Percentiles rank a stretch among this genome's conserved stretches.
Evolutionary conservation across 2,888 invertebrate genomes (phyloP).

Genomic region (Tenthredo livida): DNA sequence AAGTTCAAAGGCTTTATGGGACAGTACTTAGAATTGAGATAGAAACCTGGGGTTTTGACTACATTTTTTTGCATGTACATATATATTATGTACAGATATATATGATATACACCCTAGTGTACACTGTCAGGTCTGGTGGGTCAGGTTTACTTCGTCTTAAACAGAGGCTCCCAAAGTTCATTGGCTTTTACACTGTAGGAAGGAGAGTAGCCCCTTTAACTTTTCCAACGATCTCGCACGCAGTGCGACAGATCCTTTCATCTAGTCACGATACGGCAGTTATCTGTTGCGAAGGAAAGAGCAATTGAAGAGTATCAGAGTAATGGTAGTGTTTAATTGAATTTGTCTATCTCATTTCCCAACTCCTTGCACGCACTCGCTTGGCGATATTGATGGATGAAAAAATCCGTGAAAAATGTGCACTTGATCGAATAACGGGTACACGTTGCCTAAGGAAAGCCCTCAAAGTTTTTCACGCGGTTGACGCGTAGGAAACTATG

Average conservation of each 20-base stretch:
- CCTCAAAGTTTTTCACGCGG: background rate
- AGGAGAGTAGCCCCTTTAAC: slow-evolving; percentile 16
- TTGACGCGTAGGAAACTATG: background rate
- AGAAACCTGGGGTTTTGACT: too few relatives aligned
- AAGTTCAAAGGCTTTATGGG: too few relatives aligned
- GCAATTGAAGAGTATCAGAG: background rate
- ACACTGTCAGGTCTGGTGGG: background rate
- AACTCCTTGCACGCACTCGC: background rate
- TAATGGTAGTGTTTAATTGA: background rate
- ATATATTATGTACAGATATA: too few relatives aligned
- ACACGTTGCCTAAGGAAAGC: background rate
- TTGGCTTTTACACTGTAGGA: background rate
- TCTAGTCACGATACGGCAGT: background rate
- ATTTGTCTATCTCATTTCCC: background rate
- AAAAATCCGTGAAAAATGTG: background rate
- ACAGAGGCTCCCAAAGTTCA: background rate
- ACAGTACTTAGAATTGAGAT: too few relatives aligned
- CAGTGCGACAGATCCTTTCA: background rate
- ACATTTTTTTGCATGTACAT: too few relatives aligned
- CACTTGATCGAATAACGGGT: background rate
- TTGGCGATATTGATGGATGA: background rate
- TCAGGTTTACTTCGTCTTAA: background rate
- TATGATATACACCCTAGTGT: too few relatives aligned
- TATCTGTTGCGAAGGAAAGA: background rate
- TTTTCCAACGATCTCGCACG: background rate